Evolutionary conservation across 2,113 vertebrate genomes (phyloP).

Genomic region (Coracopsis vasa): DNA sequence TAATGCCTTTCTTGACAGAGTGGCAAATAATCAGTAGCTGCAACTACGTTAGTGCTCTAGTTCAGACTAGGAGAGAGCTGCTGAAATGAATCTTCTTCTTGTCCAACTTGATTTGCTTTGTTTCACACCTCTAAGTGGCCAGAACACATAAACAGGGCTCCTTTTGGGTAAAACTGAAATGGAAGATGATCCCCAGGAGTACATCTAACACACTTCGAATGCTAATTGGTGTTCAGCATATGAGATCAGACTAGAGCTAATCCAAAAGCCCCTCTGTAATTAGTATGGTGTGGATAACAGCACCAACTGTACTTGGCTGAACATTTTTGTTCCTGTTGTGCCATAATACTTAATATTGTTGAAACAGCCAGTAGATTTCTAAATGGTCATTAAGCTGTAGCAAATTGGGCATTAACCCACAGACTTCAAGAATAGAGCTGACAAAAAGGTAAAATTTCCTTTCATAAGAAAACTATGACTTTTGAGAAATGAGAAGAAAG

Average conservation of each 20-base stretch:
- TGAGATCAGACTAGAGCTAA: background rate
- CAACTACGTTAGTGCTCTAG: background rate
- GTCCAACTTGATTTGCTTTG: background rate
- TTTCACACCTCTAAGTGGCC: background rate
- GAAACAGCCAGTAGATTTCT: background rate
- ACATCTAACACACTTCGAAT: background rate
- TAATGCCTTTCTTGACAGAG: background rate
- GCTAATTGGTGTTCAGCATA: background rate
- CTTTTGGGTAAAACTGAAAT: background rate
- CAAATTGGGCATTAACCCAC: background rate
- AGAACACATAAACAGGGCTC: background rate
- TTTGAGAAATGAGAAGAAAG: background rate
- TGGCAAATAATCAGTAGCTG: background rate
- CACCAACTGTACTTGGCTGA: background rate
- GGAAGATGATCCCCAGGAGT: background rate
- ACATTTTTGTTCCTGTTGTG: background rate
- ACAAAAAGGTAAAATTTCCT: background rate
- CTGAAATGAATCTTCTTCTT: background rate
- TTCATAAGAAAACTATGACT: background rate
- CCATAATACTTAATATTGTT: background rate
- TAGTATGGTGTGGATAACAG: background rate
- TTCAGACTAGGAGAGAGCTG: background rate
- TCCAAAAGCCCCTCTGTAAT: background rate
- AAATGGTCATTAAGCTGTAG: background rate
- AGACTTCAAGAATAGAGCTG: background rate